Evolutionary conservation across 2,113 vertebrate species (phyloP), one percentile per base, ranked within the genome.

Genomic region (Aix galericulata): DNA sequence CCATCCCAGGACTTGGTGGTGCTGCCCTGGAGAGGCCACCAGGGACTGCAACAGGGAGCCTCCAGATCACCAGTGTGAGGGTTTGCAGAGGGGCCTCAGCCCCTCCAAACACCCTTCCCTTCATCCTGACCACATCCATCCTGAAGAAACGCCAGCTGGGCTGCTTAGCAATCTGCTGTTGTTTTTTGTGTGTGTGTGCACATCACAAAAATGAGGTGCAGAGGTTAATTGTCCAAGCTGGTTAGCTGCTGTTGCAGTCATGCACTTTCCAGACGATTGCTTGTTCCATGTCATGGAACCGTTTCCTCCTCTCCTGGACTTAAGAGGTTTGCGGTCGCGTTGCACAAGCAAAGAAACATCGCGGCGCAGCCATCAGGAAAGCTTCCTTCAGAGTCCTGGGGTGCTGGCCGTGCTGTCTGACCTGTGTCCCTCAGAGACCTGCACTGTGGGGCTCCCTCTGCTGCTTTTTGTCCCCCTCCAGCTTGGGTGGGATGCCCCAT

Each of bases 371-470:
- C 60, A 18, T 6, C 20, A 46, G 46, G 73, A 73, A 55, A 71
- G 40, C 29, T 14, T 67, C 21, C 29, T 6, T 25, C 10, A 5
- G 42, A 32, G n/a, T 62, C 25, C 55, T 3, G 6, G 53, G 5
- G 9, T 2, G 5, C 18, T 36, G 69, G 8, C 60, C 1, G 0
- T 15, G 42, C 60, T 3, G 0, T 9, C 7, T 16, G 29, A 32
- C 27, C 2, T 0, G 15, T 36, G 21, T 50, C 68, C 62, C 11
- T 13, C 1, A 3, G 52, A 84, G 29, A 36, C 36, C 42, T 69
- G 75, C 11, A 3, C 11, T 2, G 27, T 36, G 60, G 21, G 15
- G 38, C 53, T 76, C 58, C 44, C 50, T 60, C 32, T 46, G 38
- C 63, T 81, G 56, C 63, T 66, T 59, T 16, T 17, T 31, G 5